phyloP scores from a whole-genome alignment of 2,888 invertebrate genomes.

The Siphlonurus alternatus region DNA sequence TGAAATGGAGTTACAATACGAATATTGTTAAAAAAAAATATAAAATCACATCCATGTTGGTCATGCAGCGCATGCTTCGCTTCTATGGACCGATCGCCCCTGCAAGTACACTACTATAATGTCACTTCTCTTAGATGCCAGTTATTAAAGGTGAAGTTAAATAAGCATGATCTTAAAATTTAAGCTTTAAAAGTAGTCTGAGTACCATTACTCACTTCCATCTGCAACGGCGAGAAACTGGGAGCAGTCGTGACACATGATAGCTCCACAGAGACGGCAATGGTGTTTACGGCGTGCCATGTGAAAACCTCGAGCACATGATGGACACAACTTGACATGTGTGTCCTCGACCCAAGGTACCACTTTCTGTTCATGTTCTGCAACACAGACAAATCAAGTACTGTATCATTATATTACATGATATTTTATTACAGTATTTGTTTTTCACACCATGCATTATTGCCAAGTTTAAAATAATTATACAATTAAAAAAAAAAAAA shows the following conservation, averaged over 20 bases:
- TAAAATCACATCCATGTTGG: no score
- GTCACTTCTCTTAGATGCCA: no score
- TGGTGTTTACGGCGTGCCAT: slow-evolving; percentile 85
- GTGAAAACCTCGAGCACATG: slow-evolving; percentile 78
- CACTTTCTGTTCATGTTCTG: slow-evolving; percentile 41
- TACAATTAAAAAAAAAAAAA: neutral
- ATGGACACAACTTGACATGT: slow-evolving; percentile 76
- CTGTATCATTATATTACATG: neutral
- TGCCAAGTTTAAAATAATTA: neutral
- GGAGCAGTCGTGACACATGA: slow-evolving; percentile 87
- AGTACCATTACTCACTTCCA: slow-evolving; percentile 59
- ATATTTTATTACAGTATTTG: neutral
- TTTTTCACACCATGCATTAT: neutral
- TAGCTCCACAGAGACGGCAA: slow-evolving; percentile 84
- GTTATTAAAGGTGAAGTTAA: neutral
- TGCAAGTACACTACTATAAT: no score
- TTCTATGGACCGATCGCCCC: no score
- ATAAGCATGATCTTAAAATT: neutral
- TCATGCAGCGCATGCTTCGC: no score
- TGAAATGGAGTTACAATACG: no score
- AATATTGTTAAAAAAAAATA: no score
- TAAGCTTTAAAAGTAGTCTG: neutral
- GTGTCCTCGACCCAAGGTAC: slow-evolving; percentile 91
- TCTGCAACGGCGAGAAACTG: slow-evolving; percentile 59
- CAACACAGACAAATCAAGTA: slow-evolving; percentile 25